Evolutionary conservation across 2,797 vertebrate genomes (phyloP), one percentile per base, ranked within the genome.

Genomic region (Danio tinwini): DNA sequence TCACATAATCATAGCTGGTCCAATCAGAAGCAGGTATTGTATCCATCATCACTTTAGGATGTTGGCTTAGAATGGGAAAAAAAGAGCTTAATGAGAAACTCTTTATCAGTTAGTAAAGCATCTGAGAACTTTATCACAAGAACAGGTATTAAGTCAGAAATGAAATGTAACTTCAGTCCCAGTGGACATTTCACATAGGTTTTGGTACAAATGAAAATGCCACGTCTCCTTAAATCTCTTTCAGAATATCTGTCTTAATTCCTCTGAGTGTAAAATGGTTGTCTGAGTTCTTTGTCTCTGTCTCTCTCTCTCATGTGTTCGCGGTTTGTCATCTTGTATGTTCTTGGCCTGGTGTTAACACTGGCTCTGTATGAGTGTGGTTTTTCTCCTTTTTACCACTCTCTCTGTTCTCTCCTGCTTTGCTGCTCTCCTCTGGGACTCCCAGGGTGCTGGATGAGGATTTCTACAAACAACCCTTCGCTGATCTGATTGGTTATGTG

Each of bases 401-500:
- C 74, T 93, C 88, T 84, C 85, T 95, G 91, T 93, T 95, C 92
- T 94, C 95, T 94, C 94, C 93, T 91, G 85, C 88, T 89, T 93
- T 93, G 94, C 96, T 96, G 95, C 96, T 95, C 94, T 90, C 94
- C 92, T 94, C 93, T 89, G 90, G 96, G 95, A 97, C 92, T 86
- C 90, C 94, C 96, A 99, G 98, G 94, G 97, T 98, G 92, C 95
- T 97, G 97, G 98, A 99, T 90, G 97, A 99, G 96, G 97, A 97
- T 94, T 99, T 99, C 98, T 99, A 97, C 97, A 99, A 97, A 95
- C 97, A 99, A 94, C 98, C 97, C 95, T 98, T 98, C 96, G 96
- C 97, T 97, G 97, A 99, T 86, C 91, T 99, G 95, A 99, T 99
- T 96, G 98, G 98, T 98, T 99, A 99, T 98, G 97, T 99, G 98